These are phyloP conservation scores for Pemphigus obesinymphae DNA, from an alignment of 1,140 invertebrate genomes.

Conservation along the genomic window DNA sequence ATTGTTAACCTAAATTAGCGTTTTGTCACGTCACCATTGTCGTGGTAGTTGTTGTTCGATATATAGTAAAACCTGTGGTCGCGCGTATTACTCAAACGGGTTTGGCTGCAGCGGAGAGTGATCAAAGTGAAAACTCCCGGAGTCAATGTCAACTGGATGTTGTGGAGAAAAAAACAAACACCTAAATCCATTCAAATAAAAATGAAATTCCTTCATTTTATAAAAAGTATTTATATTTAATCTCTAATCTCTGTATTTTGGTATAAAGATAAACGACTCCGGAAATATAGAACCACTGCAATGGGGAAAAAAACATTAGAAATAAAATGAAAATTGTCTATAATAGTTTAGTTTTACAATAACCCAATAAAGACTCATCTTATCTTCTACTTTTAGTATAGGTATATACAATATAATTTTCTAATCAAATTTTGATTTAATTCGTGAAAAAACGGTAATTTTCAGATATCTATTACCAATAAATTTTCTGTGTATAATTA, in stretches of 20 bases:
- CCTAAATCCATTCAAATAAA: background rate
- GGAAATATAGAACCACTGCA: background rate
- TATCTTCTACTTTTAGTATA: no score
- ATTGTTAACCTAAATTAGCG: background rate
- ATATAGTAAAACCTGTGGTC: background rate
- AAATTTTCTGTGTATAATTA: no score
- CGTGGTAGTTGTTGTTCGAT: background rate
- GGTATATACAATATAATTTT: no score
- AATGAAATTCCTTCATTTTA: slow-evolving; percentile 6
- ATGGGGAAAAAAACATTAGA: no score
- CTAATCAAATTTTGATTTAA: no score
- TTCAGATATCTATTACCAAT: no score
- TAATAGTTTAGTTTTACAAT: no score
- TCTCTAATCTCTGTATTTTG: background rate
- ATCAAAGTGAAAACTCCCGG: slow-evolving; percentile 32
- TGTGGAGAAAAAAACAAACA: background rate
- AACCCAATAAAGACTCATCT: no score
- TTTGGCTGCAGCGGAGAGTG: slow-evolving; percentile 12
- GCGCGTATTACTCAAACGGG: background rate
- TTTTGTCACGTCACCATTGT: background rate
- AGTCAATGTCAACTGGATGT: slow-evolving; percentile 36
- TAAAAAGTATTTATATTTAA: background rate
- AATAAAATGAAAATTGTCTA: no score
- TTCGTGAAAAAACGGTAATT: no score
- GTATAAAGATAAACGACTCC: background rate